phyloP scores from a whole-genome alignment of 2,888 invertebrate genomes.

The Chalcis sispes region DNA sequence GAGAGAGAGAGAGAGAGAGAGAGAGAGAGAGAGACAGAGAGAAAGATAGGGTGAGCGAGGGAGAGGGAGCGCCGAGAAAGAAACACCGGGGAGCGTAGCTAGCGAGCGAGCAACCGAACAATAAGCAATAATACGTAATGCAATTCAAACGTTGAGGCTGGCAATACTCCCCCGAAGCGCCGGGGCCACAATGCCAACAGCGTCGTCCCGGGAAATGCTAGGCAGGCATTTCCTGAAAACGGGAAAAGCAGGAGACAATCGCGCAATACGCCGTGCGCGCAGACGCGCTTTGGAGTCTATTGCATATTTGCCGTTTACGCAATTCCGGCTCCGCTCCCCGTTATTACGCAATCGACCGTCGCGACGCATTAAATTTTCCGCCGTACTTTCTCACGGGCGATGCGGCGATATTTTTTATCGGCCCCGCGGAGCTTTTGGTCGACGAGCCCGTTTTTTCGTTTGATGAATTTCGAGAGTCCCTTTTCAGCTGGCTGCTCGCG shows the following conservation, averaged over 20 bases:
- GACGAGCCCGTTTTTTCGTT: conserved; percentile 10
- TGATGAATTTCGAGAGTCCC: conserved; percentile 19
- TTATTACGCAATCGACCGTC: conserved; percentile 69
- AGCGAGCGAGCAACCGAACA: conserved; percentile 67
- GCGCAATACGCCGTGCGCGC: conserved; percentile 62
- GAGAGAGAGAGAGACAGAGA: conserved; percentile 37
- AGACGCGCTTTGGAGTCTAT: conserved; percentile 65
- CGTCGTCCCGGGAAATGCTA: conserved; percentile 70
- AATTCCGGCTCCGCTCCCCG: conserved; percentile 62
- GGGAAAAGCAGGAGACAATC: conserved; percentile 68
- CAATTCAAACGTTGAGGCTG: conserved; percentile 73
- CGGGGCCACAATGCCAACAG: conserved; percentile 67
- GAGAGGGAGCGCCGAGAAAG: conserved; percentile 20
- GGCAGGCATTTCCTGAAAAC: conserved; percentile 70
- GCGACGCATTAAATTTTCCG: conserved; percentile 43
- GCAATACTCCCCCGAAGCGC: conserved; percentile 68
- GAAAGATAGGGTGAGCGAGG: neutral
- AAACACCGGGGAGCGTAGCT: conserved; percentile 48
- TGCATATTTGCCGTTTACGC: conserved; percentile 72
- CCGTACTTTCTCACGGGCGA: neutral
- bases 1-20: conserved; percentile 5
- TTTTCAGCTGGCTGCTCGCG: conserved; percentile 22
- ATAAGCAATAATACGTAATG: conserved; percentile 75
- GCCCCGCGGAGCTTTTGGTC: neutral
- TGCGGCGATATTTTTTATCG: neutral